phyloP scores from a whole-genome alignment of 2,888 invertebrate genomes.

The Plemyria rubiginata region DNA sequence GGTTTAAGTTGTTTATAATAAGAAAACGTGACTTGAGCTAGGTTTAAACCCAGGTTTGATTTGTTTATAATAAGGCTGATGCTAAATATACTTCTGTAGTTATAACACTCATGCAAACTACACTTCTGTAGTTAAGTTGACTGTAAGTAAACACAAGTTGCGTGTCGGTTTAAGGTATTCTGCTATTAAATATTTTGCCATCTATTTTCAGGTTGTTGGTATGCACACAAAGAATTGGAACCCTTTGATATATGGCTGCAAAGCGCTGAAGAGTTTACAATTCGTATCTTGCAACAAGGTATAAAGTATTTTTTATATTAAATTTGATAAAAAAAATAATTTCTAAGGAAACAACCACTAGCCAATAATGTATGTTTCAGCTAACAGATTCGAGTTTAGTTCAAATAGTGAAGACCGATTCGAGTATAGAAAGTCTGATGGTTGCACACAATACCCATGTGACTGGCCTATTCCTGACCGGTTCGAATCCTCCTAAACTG shows the following conservation, averaged over 20 bases:
- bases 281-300: conserved; percentile 81
- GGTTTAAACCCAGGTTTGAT: no score
- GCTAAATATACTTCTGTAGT: no score
- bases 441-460: conserved; percentile 74
- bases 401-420: conserved; percentile 68
- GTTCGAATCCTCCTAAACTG: conserved; percentile 58
- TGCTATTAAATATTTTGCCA: conserved; percentile 2
- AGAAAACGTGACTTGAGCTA: no score
- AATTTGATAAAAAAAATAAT: no score
- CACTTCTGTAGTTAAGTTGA: no score
- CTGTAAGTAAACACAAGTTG: no score
- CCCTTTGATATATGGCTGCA: conserved; percentile 79
- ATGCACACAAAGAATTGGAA: conserved; percentile 83
- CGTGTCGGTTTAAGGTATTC: not conserved
- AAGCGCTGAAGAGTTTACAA: conserved; percentile 72
- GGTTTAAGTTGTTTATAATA: no score
- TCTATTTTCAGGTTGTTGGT: conserved; percentile 68
- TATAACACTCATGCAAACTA: no score
- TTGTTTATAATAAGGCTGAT: no score
- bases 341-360: no score
- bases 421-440: conserved; percentile 64
- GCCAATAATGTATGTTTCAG: conserved; percentile 49
- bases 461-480: conserved; percentile 72
- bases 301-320: no score
- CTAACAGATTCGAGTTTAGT: conserved; percentile 73